phyloP scores from a whole-genome alignment of 1,140 invertebrate genomes.

The Leptopilina clavipes region DNA sequence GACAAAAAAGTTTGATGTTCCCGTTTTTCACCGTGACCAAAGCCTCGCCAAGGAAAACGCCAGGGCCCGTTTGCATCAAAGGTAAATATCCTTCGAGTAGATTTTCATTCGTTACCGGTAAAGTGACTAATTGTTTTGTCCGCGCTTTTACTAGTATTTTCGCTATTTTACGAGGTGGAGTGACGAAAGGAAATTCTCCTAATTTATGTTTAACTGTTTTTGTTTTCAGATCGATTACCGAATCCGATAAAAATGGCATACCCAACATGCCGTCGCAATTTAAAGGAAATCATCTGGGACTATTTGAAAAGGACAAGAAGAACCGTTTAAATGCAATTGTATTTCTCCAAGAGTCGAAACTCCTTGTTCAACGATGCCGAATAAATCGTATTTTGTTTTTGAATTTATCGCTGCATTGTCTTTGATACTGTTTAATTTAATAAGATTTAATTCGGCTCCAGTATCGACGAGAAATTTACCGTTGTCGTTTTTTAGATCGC shows the following conservation, averaged over 20 bases:
- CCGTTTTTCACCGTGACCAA: no score
- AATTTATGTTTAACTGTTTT: neutral
- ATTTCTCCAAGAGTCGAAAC: neutral
- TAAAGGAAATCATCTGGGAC: slow-evolving; percentile 11
- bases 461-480: neutral
- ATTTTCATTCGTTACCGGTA: no score
- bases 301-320: neutral
- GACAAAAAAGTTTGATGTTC: no score
- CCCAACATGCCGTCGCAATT: neutral
- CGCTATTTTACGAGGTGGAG: neutral
- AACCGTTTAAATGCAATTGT: neutral
- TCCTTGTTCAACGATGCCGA: no score
- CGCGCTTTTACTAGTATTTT: neutral
- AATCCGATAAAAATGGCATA: neutral
- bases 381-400: no score
- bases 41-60: no score
- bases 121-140: no score
- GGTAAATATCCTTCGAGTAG: no score
- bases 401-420: neutral
- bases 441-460: no score
- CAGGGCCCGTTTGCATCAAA: no score
- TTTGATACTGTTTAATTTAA: neutral
- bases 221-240: neutral
- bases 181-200: neutral
- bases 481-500: neutral